Evolutionary conservation across 2,113 vertebrate genomes (phyloP).

Genomic region (Limnothrissa miodon): DNA sequence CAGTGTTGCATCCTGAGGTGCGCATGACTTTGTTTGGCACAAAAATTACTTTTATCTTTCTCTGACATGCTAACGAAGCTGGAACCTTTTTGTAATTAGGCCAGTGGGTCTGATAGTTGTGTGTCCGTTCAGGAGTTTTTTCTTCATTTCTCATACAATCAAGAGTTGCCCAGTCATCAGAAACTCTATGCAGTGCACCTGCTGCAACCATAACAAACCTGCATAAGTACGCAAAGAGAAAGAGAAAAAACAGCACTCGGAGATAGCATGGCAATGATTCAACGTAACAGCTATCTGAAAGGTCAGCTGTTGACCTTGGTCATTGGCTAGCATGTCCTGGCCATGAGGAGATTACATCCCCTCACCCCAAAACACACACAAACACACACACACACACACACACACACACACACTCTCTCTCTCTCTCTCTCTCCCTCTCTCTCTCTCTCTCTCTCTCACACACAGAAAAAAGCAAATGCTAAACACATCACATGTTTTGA

Average conservation of each 20-base stretch:
- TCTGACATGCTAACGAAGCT: no score
- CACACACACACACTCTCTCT: neutral
- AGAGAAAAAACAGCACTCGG: neutral
- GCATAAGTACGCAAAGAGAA: neutral
- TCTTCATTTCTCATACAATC: neutral
- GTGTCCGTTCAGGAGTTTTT: neutral
- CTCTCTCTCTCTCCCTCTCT: no score
- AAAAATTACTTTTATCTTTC: no score
- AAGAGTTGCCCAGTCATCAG: no score
- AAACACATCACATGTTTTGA: neutral
- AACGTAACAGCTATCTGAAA: neutral
- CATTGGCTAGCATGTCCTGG: neutral
- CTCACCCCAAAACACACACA: neutral
- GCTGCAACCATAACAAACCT: no score
- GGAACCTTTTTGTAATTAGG: no score
- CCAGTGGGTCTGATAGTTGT: no score
- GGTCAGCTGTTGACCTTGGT: conserved; percentile 1
- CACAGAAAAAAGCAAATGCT: neutral
- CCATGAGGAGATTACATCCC: neutral
- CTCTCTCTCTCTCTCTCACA: no score
- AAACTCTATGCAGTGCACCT: no score
- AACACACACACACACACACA: no score
- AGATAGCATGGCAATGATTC: neutral
- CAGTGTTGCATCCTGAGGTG: no score
- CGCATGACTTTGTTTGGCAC: no score